Percentiles rank a stretch among this genome's conserved stretches.
Conservation (phyloP, 2,113 vertebrate species). For the Melospiza georgiana region DNA sequence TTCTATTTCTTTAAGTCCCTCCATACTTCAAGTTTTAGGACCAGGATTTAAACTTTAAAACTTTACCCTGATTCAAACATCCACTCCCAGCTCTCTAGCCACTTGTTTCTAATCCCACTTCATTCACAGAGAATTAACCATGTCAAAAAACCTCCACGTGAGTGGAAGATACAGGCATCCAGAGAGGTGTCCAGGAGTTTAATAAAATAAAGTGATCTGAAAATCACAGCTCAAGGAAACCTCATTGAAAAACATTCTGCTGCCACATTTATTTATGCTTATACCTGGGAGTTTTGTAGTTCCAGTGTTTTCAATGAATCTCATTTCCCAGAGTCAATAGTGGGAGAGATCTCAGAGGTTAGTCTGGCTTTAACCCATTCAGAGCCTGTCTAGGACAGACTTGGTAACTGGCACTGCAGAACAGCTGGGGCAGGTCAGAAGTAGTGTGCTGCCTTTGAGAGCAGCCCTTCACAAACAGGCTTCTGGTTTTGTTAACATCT, state of each 20-base stretch:
- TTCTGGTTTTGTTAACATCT: background rate
- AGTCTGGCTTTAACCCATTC: background rate
- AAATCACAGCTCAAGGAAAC: background rate
- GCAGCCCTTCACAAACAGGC: background rate
- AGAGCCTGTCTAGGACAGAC: background rate
- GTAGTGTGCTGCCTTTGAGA: background rate
- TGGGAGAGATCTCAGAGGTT: background rate
- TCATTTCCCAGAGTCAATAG: background rate
- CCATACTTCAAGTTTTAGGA: background rate
- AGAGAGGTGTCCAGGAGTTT: background rate
- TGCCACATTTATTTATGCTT: background rate
- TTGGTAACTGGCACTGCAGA: background rate
- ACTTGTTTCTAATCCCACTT: background rate
- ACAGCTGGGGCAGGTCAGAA: background rate
- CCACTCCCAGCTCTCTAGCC: background rate
- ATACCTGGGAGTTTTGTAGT: background rate
- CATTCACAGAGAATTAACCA: background rate
- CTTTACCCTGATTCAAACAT: background rate
- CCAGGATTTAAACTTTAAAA: background rate
- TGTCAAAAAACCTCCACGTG: rapidly evolving
- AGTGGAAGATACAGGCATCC: background rate
- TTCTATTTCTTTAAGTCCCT: background rate
- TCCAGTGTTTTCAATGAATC: background rate
- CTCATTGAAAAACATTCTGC: background rate
- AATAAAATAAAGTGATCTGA: background rate